Percentiles rank a stretch among this genome's conserved stretches.
phyloP scores from a whole-genome alignment of 2,888 invertebrate genomes.

The Tetanocera ferruginea region DNA sequence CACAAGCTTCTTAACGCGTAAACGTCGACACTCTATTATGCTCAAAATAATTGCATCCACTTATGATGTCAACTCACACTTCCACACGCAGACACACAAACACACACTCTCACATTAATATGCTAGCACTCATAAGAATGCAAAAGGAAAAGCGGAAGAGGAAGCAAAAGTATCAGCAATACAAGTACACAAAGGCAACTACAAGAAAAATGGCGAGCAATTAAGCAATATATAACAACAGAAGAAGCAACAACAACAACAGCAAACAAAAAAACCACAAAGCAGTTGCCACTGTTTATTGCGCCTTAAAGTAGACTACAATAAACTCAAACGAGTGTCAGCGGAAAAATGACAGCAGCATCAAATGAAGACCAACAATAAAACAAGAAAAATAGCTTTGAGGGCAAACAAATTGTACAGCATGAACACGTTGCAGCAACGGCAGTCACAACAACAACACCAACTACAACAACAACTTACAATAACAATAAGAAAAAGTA shows the following conservation, averaged over 20 bases:
- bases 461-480: not conserved
- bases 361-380: too few relatives aligned
- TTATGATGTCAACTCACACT: conserved; percentile 8
- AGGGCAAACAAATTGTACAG: too few relatives aligned
- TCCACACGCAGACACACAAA: not conserved
- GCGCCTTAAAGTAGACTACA: too few relatives aligned
- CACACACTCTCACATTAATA: not conserved
- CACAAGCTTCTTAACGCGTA: not conserved
- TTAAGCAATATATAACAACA: conserved; percentile 1
- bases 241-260: not conserved
- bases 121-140: not conserved
- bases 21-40: not conserved
- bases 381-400: too few relatives aligned
- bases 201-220: not conserved
- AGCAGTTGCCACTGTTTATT: too few relatives aligned
- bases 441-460: conserved; percentile 10
- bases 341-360: too few relatives aligned
- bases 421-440: not conserved
- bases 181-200: not conserved
- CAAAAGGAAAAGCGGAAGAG: not conserved
- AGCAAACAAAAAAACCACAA: not conserved
- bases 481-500: not conserved
- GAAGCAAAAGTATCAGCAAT: too few relatives aligned
- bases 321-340: too few relatives aligned
- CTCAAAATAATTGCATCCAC: conserved; percentile 24